Base-by-base conservation (phyloP, 2,113 vertebrate genomes). In the Eulemur rufifrons region DNA sequence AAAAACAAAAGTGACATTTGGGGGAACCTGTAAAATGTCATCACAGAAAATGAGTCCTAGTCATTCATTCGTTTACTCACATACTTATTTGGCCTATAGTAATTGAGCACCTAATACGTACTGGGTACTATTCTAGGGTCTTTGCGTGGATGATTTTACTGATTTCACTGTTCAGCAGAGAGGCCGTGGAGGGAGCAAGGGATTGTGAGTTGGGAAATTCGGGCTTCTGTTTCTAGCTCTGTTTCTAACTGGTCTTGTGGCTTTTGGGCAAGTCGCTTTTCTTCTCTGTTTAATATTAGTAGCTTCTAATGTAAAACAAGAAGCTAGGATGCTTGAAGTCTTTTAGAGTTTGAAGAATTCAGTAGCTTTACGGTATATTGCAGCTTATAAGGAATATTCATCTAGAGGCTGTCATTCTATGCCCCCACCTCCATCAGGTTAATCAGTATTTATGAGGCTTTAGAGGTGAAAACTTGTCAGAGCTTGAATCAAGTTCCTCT, bases 211-310 rank as follows among this genome's bases (percentile, higher is more conserved):
- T 17, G 50, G 86, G 68, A 95, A 86, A 61, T 82, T 13, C 3
- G 3, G 8, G 12, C 11, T 59, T 85, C 34, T 21, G 17, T 68
- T 92, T 77, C 39, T 59, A 82, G 34, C 8, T 88, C 34, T 68
- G 27, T 32, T 18, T 68, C 39, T 34, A n/a, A 32, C 5, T 54
- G 32, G 10, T 77, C 61, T 18, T 71, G 27, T 87, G 42, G 32
- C 37, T 32, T 1, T 54, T 82, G 63, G 61, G 29, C 5, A 83
- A 18, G 34, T 83, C 17, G 89, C 21, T 80, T 94, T 73, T 47
- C 29, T 77, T 73, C 63, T 94, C 32, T 73, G 5, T 68, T 95
- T 92, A 59, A 52, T 78, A 21, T 95, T 92, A 59, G 39, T 78
- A 25, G 71, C 45, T 34, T 78, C 13, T 69, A 68, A 63, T 34